A percentile compares a stretch with the other conserved stretches of the same genome.
These are phyloP conservation scores for Rhincodon typus DNA, from an alignment of 2,797 vertebrate genomes.

Conservation along the genomic window DNA sequence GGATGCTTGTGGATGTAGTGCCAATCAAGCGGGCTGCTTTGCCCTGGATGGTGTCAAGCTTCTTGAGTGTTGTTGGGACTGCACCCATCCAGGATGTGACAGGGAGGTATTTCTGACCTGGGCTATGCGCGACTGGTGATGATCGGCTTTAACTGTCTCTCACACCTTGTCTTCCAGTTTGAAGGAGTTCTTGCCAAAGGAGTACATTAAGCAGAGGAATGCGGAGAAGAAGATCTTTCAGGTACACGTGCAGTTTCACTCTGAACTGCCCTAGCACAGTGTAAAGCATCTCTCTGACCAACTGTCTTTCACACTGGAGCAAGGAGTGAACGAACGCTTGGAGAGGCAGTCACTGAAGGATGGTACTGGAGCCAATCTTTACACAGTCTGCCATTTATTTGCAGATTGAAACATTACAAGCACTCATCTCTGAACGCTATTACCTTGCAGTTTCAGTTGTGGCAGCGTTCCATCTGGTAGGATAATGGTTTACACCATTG, in stretches of 20 bases:
- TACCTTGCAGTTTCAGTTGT: neutral
- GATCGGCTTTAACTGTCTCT: neutral
- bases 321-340: neutral
- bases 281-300: neutral
- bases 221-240: constrained; percentile 96
- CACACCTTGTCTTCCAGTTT: constrained; percentile 58
- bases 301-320: neutral
- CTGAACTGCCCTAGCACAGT: neutral
- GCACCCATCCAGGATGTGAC: neutral
- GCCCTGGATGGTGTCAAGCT: neutral
- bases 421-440: too few relatives aligned
- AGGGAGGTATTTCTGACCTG: neutral
- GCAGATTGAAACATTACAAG: neutral
- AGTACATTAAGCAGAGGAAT: constrained; percentile 94
- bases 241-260: constrained; percentile 58
- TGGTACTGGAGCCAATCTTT: neutral
- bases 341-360: neutral
- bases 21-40: too few relatives aligned
- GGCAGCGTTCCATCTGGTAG: neutral
- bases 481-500: too few relatives aligned
- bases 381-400: neutral
- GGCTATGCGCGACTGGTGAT: neutral
- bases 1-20: too few relatives aligned
- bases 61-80: neutral
- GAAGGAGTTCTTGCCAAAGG: constrained; percentile 97